Evolutionary conservation across 2,113 vertebrate genomes (phyloP), one percentile per base, ranked within the genome.

Genomic region (Crotophaga sulcirostris): DNA sequence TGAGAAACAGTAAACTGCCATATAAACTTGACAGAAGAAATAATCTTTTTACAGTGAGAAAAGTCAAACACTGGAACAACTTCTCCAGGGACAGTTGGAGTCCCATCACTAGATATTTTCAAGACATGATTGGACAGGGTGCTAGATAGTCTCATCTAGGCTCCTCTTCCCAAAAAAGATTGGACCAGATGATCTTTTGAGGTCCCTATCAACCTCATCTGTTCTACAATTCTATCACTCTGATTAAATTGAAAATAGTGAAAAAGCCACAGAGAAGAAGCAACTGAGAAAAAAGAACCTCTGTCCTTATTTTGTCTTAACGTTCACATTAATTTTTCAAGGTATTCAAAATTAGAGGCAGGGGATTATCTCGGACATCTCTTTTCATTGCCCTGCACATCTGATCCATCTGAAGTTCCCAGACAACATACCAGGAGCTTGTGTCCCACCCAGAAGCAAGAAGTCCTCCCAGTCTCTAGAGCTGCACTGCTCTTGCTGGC

Each of bases 1-100:
- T 72, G 18, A 49, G 13, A 54, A 70, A 55, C 3, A 84, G 16
- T 44, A 62, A 64, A 36, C 7, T 56, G 10, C 60, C 51, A 44
- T 16, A 31, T 24, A 83, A 49, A 34, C 29, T 52, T 68, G 47
- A 52, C 7, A 34, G 24, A 60, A 67, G 23, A 70, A 69, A 52
- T 28, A 75, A 36, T 70, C 16, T 60, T 63, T 63, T 29, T 58
- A n/a, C 11, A 73, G 33, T 56, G 15, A 63, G 28, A 67, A 38
- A 8, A 55, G 12, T 33, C 12, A 45, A 9, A 51, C 64, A 67
- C 47, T 51, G 20, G 20, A 83, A 73, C 24, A 52, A 31, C 7
- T 13, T 45, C 13, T 62, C 11, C 42, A 60, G 20, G 54, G 20
- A 26, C 0, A 0, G 13, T 3, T n/a, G 10, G 26, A 44, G 28